These are phyloP conservation scores for Chymomyza caudatula DNA, from an alignment of 2,888 invertebrate genomes.

Conservation along the genomic window DNA sequence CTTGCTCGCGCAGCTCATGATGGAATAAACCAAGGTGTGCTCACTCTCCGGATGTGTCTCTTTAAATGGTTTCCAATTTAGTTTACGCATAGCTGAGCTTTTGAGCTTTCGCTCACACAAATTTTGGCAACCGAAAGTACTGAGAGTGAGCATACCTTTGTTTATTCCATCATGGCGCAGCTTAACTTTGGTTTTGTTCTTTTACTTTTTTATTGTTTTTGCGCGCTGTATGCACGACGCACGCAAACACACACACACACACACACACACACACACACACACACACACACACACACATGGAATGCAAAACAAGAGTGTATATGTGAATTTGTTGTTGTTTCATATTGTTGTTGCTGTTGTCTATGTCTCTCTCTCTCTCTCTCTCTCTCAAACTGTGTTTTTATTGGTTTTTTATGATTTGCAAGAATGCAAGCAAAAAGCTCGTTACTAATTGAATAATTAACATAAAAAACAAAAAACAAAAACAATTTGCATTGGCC, in stretches of 20 bases:
- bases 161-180: slow-evolving; percentile 32
- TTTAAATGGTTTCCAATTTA: too few relatives aligned
- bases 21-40: too few relatives aligned
- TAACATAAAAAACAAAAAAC: too few relatives aligned
- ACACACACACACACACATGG: slow-evolving; percentile 14
- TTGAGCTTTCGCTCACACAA: too few relatives aligned
- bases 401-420: background rate
- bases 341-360: slow-evolving; percentile 34
- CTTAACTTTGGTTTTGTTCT: slow-evolving; percentile 38
- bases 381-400: background rate
- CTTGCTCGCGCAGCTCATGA: too few relatives aligned
- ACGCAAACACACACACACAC: too few relatives aligned
- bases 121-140: too few relatives aligned
- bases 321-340: slow-evolving; percentile 15
- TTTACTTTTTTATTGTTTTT: slow-evolving; percentile 33
- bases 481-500: background rate
- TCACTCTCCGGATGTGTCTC: too few relatives aligned
- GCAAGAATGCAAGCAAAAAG: too few relatives aligned
- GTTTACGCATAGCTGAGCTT: too few relatives aligned
- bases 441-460: background rate
- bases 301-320: slow-evolving; percentile 34
- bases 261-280: background rate
- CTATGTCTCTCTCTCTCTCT: slow-evolving; percentile 15
- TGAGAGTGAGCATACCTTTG: too few relatives aligned
- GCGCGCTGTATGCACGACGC: slow-evolving; percentile 26